Evolutionary conservation across 2,888 invertebrate species (phyloP), one percentile per base, ranked within the genome.

Genomic region (Mamestra brassicae): DNA sequence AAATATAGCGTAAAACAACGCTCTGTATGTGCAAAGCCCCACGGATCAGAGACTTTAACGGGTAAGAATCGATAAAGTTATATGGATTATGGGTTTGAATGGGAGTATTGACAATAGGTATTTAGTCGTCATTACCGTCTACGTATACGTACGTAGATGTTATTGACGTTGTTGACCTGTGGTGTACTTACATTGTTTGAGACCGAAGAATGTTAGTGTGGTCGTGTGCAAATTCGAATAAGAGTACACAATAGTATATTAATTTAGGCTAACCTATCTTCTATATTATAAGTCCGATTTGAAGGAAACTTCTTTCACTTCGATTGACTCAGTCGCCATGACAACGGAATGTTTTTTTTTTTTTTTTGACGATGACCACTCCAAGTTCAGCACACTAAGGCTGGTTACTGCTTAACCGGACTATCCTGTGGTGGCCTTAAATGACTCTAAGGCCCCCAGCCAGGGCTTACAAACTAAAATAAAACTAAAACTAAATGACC

Each of bases 31-130:
- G 34, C 68, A 1, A n/a, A 11, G 6, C 50, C 34, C 50, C 47
- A 62, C 4, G 68, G 26, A 10, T 34, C 17, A 63, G 50, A 45
- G 47, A 72, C 2, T 52, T 67, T 15, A 68, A 64, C 26, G 36
- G 58, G n/a, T 72, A 58, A 38, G 34, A 63, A 62, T 74, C 66
- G 47, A 74, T 82, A 72, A 78, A 71, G 66, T n/a, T n/a, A 63
- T n/a, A 45, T 36, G 38, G 50, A 8, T 57, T 36, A 65, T 42
- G 47, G 54, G 60, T 61, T 57, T 61, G 69, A 77, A 81, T 64
- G 10, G 34, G 45, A 26, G 26, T 36, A 36, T 57, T 71, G 67
- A 81, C 71, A 74, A 72, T 78, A 69, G 69, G 7, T 82, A 71
- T 78, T 81, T 81, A 81, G 50, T 11, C 34, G 13, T 71, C 52